phyloP scores from a whole-genome alignment of 1,140 invertebrate species.

The Octopus bimaculoides region DNA sequence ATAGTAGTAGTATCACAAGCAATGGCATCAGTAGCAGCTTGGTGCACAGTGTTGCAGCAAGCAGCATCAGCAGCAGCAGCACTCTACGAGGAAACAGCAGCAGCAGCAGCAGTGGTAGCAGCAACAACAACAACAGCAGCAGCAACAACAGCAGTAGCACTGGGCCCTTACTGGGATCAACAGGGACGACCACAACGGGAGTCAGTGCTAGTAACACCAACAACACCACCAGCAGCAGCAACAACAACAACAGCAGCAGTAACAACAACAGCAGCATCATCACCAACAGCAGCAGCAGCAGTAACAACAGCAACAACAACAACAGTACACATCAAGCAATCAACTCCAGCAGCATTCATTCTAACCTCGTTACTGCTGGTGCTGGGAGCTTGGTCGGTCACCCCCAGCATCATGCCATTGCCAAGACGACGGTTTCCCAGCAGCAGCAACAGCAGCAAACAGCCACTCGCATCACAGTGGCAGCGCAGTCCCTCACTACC shows the following conservation, averaged over 20 bases:
- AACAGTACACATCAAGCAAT: background rate
- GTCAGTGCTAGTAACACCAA: background rate
- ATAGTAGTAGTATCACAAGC: background rate
- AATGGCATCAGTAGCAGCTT: background rate
- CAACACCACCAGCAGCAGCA: background rate
- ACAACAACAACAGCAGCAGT: background rate
- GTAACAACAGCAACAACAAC: background rate
- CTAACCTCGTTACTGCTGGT: constrained; percentile 9
- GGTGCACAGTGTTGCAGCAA: no score
- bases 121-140: background rate
- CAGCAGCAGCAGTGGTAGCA: background rate
- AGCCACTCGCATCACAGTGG: constrained; percentile 19
- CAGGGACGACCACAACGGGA: background rate
- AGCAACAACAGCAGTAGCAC: background rate
- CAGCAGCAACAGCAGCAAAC: constrained; percentile 1
- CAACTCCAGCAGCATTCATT: constrained; percentile 2
- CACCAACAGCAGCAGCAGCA: background rate
- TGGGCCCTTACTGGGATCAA: background rate
- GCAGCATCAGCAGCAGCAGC: no score
- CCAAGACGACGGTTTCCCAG: constrained; percentile 7
- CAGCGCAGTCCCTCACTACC: constrained; percentile 26
- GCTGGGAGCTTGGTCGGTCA: constrained; percentile 13
- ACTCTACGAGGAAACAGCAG: constrained; percentile 10
- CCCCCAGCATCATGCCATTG: constrained; percentile 16
- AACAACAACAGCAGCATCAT: background rate